Evolutionary conservation across 2,113 vertebrate species (phyloP), one percentile per base, ranked within the genome.

Genomic region (Chlamydotis undulata): DNA sequence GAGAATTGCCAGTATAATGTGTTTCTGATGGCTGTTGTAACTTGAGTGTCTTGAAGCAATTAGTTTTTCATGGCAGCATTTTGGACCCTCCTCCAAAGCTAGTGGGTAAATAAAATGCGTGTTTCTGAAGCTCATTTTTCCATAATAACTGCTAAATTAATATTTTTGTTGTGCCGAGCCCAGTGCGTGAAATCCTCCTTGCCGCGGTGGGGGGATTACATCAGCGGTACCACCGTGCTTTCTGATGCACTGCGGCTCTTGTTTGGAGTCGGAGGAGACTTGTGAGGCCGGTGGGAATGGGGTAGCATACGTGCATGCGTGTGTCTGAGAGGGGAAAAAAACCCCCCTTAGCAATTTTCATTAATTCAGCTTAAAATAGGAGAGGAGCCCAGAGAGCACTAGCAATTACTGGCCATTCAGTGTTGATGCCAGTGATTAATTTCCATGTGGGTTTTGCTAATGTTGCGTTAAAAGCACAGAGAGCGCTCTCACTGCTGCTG

Each of bases 381-480:
- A 63, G 17, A 75, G 29, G 6, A 49, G 11, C 10, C 14, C 5
- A 10, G 37, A 57, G 52, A 64, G 9, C 43, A 56, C 41, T 28
- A 43, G 22, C 41, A 35, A 28, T 75, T 64, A n/a, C 23, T 33
- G 3, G 17, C 49, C 4, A 21, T 90, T 89, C 35, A 63, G 52
- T 43, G 12, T 1, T 14, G 29, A 26, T 47, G 37, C 5, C 47
- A 23, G 31, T 35, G 69, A 61, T 64, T 23, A 8, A 57, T 87
- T 63, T 86, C 39, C 17, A 14, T n/a, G 6, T 25, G 49, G 17
- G 8, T 4, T 83, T n/a, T 94, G 50, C 49, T 41, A 25, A 23
- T 7, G 3, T 26, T 55, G 59, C 0, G 0, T 45, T 56, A 45
- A 77, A 15, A 43, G 52, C 14, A 5, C 2, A 0, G 4, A 14